These are phyloP conservation scores for Catonia carolina DNA, from an alignment of 2,888 invertebrate genomes.

Conservation along the genomic window DNA sequence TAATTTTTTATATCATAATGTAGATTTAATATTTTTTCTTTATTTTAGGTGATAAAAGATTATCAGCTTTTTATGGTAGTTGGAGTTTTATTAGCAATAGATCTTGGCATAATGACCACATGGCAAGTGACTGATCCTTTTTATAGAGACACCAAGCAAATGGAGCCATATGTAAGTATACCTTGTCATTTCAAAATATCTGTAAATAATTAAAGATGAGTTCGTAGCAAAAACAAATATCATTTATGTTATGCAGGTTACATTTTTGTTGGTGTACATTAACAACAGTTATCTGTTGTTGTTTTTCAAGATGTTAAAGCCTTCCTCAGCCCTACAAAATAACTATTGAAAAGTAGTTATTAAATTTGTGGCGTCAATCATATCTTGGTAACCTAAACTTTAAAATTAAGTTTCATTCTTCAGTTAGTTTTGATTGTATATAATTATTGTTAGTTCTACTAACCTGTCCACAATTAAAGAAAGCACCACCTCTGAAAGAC, in stretches of 20 bases:
- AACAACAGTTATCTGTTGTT: not conserved
- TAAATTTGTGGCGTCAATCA: no score
- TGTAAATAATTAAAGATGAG: not conserved
- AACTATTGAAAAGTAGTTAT: no score
- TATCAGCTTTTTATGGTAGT: slow-evolving; percentile 97
- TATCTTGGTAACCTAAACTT: no score
- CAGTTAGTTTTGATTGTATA: no score
- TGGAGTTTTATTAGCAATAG: slow-evolving; percentile 80
- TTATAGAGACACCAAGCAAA: slow-evolving; percentile 80
- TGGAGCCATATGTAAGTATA: slow-evolving; percentile 76
- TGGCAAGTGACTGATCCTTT: slow-evolving; percentile 98
- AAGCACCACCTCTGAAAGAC: no score
- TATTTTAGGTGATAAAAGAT: slow-evolving; percentile 84
- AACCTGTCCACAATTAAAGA: no score
- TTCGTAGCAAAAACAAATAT: not conserved
- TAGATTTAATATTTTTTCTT: no score
- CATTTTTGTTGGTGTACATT: not conserved
- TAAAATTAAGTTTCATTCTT: no score
- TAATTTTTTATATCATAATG: no score
- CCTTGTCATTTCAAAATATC: not conserved
- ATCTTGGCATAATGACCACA: slow-evolving; percentile 89
- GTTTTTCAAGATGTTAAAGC: no score
- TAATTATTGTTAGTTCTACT: no score
- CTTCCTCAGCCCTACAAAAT: no score
- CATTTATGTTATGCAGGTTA: not conserved